Base-by-base conservation (phyloP, 1,140 invertebrate genomes). In the Hylaeus anthracinus region DNA sequence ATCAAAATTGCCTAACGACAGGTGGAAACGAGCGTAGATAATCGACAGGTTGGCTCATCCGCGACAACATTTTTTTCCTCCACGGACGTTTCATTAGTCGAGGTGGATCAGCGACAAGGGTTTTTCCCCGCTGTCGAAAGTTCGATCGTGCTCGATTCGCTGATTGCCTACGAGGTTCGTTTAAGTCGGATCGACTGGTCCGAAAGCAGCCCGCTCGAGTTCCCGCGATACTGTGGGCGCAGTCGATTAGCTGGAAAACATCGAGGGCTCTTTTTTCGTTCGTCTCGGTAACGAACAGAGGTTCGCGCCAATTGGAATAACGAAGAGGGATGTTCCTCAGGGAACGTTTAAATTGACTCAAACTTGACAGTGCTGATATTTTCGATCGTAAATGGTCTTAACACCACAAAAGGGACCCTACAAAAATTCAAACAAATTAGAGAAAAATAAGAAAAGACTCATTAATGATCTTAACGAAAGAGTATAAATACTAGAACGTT, bases 241-340 rank as follows among this genome's bases (percentile, higher is more conserved):
- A n/a, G 10, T 76, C 53, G 53, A 76, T 76, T 48, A 48, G 12
- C n/a, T 12, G 41, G 64, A 58, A 70, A 70, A 51, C 15, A 67
- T 70, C 65, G 66, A 70, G 65, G 8, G 43, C 37, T 69, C 55
- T 70, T n/a, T 26, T 26, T 9, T 37, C n/a, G 1, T 4, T 37
- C 14, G 9, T 64, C 37, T 58, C 37, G 55, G 48, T 45, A 71
- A 58, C 55, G 53, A 67, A 56, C 4, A n/a, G 55, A 15, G 15
- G 61, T 41, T 26, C 39, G 39, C 39, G 55, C 12, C 12, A 15
- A 43, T 5, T 9, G 39, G 61, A 43, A 64, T 64, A 64, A 64
- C 61, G 61, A 64, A 43, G 61, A 10, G 39, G 12, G 5, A 43
- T 64, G 15, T 43, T 64, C 14, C 43, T 64, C 43, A 12, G 12